Evolutionary conservation across 2,888 invertebrate species (phyloP).

Genomic region (Eurois occulta): DNA sequence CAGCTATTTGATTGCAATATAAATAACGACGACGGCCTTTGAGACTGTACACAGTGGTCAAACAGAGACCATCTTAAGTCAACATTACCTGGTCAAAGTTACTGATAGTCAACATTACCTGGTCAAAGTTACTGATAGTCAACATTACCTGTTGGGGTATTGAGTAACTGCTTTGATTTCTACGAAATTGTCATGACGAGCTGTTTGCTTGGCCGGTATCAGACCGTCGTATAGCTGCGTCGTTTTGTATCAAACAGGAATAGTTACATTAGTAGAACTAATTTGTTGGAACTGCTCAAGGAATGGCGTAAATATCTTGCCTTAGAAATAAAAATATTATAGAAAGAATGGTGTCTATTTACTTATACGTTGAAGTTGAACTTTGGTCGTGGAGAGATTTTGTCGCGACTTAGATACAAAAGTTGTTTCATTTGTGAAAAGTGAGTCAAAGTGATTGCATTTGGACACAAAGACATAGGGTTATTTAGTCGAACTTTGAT

Average conservation of each 20-base stretch:
- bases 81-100: background rate
- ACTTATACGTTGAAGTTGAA: background rate
- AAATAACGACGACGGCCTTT: background rate
- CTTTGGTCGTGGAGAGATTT: background rate
- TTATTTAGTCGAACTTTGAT: background rate
- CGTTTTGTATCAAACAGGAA: background rate
- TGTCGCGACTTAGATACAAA: background rate
- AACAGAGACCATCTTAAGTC: background rate
- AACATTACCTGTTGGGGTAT: background rate
- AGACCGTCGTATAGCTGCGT: background rate
- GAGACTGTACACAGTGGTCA: conserved; percentile 7
- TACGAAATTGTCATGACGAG: background rate
- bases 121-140: background rate
- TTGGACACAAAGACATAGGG: background rate
- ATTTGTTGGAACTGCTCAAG: background rate
- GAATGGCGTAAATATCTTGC: background rate
- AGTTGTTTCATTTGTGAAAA: background rate
- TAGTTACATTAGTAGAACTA: background rate
- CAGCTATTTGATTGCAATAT: background rate
- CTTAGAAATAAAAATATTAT: background rate
- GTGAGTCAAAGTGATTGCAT: background rate
- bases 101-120: background rate
- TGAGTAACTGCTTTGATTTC: background rate
- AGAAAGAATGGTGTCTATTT: background rate
- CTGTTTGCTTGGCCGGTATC: conserved; percentile 6